Conservation (phyloP, 2,797 vertebrate species). For the Decapterus maruadsi region DNA sequence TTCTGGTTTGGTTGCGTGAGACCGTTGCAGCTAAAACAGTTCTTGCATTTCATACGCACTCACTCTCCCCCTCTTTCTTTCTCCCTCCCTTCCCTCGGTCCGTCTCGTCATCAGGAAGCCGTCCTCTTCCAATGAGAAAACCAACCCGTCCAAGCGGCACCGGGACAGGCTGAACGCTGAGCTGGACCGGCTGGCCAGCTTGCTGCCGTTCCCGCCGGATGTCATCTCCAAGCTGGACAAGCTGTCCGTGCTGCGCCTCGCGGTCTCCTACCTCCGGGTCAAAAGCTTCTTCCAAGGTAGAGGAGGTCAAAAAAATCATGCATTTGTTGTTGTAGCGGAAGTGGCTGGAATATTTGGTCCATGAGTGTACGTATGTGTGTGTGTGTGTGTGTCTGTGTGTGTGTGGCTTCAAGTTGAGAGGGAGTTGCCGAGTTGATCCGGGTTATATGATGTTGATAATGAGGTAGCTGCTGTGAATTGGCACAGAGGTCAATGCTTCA, state of each 20-base stretch:
- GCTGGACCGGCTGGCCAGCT: constrained; percentile 94
- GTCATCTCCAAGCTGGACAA: constrained; percentile 97
- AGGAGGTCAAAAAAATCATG: constrained; percentile 9
- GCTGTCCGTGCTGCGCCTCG: constrained; percentile 94
- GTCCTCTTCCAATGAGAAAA: constrained; percentile 88
- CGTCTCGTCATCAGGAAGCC: constrained; percentile 87
- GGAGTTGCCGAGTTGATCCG: background rate
- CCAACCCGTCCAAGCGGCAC: constrained; percentile 96
- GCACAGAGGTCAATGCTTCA: background rate
- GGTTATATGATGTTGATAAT: background rate
- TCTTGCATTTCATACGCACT: constrained; percentile 10
- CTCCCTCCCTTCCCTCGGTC: constrained; percentile 2
- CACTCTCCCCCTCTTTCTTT: background rate
- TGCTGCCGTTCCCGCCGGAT: constrained; percentile 94
- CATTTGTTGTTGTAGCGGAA: background rate
- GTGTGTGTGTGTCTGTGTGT: background rate
- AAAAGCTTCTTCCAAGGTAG: constrained; percentile 98
- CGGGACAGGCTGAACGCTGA: constrained; percentile 95
- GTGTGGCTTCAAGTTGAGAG: background rate
- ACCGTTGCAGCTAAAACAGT: background rate
- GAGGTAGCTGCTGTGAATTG: background rate
- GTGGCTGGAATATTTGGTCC: background rate
- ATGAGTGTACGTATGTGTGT: constrained; percentile 1
- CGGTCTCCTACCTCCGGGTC: constrained; percentile 95
- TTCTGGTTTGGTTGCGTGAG: background rate